These are phyloP conservation scores for Sapajus apella DNA, from an alignment of 2,113 vertebrate species.

Conservation along the genomic window DNA sequence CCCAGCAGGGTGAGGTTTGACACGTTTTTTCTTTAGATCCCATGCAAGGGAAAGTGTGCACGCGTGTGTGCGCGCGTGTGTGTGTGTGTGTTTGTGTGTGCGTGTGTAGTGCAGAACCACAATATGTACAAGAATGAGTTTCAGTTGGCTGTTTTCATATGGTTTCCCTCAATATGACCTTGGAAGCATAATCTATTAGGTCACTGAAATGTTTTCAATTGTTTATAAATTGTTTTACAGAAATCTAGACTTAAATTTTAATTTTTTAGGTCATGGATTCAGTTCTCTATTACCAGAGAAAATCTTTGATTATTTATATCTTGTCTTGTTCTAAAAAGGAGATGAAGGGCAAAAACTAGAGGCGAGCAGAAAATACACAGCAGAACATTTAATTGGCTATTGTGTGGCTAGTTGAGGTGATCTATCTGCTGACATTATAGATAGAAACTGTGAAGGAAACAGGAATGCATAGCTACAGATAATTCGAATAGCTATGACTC, in stretches of 20 bases:
- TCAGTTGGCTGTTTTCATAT: background rate
- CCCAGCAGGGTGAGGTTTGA: background rate
- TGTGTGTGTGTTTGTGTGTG: too few relatives aligned
- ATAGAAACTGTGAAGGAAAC: background rate
- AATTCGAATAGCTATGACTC: background rate
- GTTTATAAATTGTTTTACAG: background rate
- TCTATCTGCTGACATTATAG: background rate
- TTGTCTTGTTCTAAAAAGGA: background rate
- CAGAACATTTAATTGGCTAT: background rate
- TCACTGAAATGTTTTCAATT: conserved; percentile 26
- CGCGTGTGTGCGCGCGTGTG: too few relatives aligned
- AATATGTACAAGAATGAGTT: background rate
- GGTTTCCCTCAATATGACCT: background rate
- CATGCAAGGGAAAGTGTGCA: background rate
- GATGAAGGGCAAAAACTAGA: background rate
- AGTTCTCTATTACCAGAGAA: conserved; percentile 15
- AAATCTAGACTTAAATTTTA: background rate
- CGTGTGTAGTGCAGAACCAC: background rate
- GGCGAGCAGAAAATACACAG: background rate
- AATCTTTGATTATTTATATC: conserved; percentile 15
- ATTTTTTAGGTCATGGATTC: background rate
- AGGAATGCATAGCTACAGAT: background rate
- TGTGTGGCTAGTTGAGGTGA: background rate
- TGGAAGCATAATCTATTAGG: background rate
- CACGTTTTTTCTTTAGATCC: background rate